Evolutionary conservation across 2,888 invertebrate species (phyloP), one percentile per base, ranked within the genome.

Genomic region (Empis stercorea): DNA sequence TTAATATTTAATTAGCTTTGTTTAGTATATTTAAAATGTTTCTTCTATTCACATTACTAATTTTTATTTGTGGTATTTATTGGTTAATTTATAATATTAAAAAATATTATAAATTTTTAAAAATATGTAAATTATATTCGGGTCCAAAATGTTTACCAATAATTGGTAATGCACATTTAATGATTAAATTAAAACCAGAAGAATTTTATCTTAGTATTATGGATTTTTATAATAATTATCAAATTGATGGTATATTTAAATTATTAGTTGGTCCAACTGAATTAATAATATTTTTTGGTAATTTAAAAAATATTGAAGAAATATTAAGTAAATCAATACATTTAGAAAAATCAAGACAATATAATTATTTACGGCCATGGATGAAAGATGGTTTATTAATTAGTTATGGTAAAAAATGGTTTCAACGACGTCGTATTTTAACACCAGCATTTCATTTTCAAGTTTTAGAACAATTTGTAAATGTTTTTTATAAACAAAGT

Each of bases 381-480:
- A 54, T 66, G 38, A 65, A 66, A 7, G 56, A 52, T 3, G 66
- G 66, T 0, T 44, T 66, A 1, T 51, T 66, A 1, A 46, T 65
- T 7, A 65, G 64, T 50, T 58, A 59, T 34, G 54, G 52, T 15
- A 30, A 34, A 2, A 75, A 73, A 66, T 85, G 84, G 84, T 73
- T 71, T 54, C 64, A 64, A 1, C 73, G 79, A 42, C 71, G 84
- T 30, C 80, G 79, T 61, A 72, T 84, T 51, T 60, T 84, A 48
- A 84, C 84, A 0, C 82, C 84, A 3, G 76, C 84, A 0, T 85
- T 84, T 62, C 84, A 85, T 63, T 84, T 83, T 61, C 78, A 79
- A 57, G 81, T 84, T 48, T 64, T 84, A 41, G 78, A 81, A 57
- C 75, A 79, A 54, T 84, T 81, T 61, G 59, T 80, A 16, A 75